Conservation (phyloP, 2,888 invertebrate genomes). For the Melieria omissa region DNA sequence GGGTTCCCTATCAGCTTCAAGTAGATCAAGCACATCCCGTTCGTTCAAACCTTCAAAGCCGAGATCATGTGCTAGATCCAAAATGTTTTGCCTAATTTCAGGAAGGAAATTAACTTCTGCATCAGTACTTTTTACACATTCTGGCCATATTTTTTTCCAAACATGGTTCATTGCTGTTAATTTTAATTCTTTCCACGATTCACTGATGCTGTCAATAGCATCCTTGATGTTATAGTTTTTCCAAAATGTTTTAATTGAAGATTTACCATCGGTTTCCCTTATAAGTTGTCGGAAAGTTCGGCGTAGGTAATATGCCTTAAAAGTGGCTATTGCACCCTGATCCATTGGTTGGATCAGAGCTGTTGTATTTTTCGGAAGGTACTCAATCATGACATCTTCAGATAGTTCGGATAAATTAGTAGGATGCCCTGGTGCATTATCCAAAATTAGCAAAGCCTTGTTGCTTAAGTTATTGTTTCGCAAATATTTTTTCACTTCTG, state of each 20-base stretch:
- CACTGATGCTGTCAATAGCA: too few species aligned
- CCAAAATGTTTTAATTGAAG: constrained; percentile 9
- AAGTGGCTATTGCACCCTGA: too few species aligned
- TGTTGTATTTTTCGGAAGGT: constrained; percentile 6
- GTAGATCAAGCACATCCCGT: not conserved
- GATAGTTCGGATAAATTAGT: constrained; percentile 8
- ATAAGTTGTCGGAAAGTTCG: too few species aligned
- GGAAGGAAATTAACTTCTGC: constrained; percentile 8
- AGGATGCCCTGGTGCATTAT: constrained; percentile 8
- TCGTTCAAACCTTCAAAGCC: not conserved
- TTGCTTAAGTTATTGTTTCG: not conserved
- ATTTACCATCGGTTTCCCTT: too few species aligned
- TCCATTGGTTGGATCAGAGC: too few species aligned
- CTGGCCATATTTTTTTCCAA: constrained; percentile 7
- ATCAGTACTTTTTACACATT: constrained; percentile 2
- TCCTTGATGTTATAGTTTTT: not conserved
- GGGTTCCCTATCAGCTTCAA: constrained; percentile 1
- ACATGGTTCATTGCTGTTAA: constrained; percentile 6
- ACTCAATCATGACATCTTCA: constrained; percentile 7
- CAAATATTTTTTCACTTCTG: too few species aligned
- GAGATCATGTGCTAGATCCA: constrained; percentile 1
- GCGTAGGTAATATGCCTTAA: too few species aligned
- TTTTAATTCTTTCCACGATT: not conserved
- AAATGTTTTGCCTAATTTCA: constrained; percentile 10
- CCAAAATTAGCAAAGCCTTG: constrained; percentile 7